Conservation (phyloP, 2,113 vertebrate genomes). For the Ranitomeya variabilis region DNA sequence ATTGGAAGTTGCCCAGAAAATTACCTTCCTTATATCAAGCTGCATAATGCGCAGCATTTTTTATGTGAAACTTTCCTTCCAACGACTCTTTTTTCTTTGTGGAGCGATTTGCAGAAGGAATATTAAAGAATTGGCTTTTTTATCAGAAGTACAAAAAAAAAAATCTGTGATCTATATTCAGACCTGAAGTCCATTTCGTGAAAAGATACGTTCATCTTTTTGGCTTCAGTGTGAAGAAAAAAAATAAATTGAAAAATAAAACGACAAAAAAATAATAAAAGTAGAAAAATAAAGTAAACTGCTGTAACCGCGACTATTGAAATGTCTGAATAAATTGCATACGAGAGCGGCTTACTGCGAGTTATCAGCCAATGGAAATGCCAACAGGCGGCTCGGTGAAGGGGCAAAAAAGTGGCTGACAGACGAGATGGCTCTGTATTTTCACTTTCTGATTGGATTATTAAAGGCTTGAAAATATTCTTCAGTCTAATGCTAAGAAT, state of each 20-base stretch:
- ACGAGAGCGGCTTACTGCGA: conserved; percentile 28
- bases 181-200: conserved; percentile 39
- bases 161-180: conserved; percentile 30
- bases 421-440: conserved; percentile 8
- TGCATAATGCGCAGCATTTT: conserved; percentile 29
- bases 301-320: conserved; percentile 21
- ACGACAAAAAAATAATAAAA: not conserved
- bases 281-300: not conserved
- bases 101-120: conserved; percentile 38
- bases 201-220: conserved; percentile 44
- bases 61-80: conserved; percentile 37
- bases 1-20: conserved; percentile 49
- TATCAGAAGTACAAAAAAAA: conserved; percentile 25
- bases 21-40: conserved; percentile 41
- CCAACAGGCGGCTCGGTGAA: not conserved
- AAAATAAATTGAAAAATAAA: conserved; percentile 28
- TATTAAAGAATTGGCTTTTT: conserved; percentile 39
- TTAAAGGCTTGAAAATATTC: conserved; percentile 3
- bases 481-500: not conserved
- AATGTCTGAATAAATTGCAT: conserved; percentile 38
- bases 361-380: conserved; percentile 31
- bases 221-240: not conserved
- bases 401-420: conserved; percentile 20
- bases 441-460: conserved; percentile 44
- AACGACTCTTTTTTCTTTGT: conserved; percentile 29